Percentiles rank a stretch among this genome's conserved stretches.
phyloP scores from a whole-genome alignment of 2,113 vertebrate species.

The Poeciliopsis turrubarensis region DNA sequence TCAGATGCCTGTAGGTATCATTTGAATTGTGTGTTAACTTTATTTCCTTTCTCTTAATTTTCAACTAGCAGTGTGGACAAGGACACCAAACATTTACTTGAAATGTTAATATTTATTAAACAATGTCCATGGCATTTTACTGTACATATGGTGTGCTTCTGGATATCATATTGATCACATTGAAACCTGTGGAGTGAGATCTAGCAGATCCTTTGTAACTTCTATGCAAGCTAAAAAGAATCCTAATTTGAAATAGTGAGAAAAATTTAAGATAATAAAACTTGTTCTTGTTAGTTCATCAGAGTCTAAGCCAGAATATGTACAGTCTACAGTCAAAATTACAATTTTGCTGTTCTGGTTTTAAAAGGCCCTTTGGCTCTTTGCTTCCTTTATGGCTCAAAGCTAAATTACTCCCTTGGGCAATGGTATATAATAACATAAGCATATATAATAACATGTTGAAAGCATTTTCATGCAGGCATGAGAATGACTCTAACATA shows the following conservation, averaged over 20 bases:
- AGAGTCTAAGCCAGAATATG: no score
- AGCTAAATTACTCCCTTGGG: constrained; percentile 6
- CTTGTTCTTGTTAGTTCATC: neutral
- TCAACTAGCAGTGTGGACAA: neutral
- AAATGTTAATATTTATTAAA: neutral
- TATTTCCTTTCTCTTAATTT: neutral
- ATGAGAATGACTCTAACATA: neutral
- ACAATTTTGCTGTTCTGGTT: neutral
- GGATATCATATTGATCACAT: neutral
- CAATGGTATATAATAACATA: neutral
- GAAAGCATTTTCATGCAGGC: constrained; percentile 11
- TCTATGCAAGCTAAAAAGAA: neutral
- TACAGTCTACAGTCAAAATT: neutral
- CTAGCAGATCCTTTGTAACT: neutral
- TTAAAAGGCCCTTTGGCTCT: neutral
- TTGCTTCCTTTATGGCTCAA: neutral
- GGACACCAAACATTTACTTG: neutral
- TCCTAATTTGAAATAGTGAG: neutral
- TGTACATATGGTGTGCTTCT: neutral
- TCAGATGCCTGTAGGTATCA: constrained; percentile 86
- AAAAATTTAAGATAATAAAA: neutral
- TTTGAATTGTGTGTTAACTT: constrained; percentile 3
- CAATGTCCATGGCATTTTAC: neutral
- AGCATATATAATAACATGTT: constrained; percentile 4
- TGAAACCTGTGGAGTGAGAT: neutral